phyloP scores from a whole-genome alignment of 2,113 vertebrate genomes.

The Melospiza melodia region DNA sequence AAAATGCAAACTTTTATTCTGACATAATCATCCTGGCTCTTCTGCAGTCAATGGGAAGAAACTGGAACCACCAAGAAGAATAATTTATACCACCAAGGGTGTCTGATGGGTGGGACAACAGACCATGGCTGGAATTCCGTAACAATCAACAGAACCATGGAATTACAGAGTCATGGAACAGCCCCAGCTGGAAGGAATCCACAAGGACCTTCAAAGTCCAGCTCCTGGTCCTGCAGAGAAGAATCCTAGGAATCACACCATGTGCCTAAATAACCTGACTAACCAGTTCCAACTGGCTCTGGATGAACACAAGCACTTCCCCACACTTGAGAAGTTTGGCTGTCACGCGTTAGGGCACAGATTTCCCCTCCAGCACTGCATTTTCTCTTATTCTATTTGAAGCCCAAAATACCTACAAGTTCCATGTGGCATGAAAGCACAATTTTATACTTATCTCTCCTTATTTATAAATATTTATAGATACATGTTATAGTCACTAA shows the following conservation, averaged over 20 bases:
- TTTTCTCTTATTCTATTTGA: neutral
- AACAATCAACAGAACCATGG: neutral
- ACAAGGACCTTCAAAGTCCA: neutral
- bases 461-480: neutral
- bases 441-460: neutral
- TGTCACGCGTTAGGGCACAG: neutral
- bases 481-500: neutral
- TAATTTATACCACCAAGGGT: too few species aligned
- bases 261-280: neutral
- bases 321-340: neutral
- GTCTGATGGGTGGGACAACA: neutral
- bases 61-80: neutral
- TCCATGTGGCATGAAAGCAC: neutral
- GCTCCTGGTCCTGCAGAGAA: neutral
- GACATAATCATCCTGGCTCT: neutral
- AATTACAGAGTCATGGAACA: fast-evolving
- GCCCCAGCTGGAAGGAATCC: neutral
- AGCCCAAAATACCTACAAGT: neutral
- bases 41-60: neutral
- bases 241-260: neutral
- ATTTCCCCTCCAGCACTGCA: neutral
- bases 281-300: neutral
- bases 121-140: neutral
- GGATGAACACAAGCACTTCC: neutral
- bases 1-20: neutral